A percentile compares a stretch with the other conserved stretches of the same genome.
Evolutionary conservation across 2,113 vertebrate genomes (phyloP).

Genomic region (Tympanuchus pallidicinctus): DNA sequence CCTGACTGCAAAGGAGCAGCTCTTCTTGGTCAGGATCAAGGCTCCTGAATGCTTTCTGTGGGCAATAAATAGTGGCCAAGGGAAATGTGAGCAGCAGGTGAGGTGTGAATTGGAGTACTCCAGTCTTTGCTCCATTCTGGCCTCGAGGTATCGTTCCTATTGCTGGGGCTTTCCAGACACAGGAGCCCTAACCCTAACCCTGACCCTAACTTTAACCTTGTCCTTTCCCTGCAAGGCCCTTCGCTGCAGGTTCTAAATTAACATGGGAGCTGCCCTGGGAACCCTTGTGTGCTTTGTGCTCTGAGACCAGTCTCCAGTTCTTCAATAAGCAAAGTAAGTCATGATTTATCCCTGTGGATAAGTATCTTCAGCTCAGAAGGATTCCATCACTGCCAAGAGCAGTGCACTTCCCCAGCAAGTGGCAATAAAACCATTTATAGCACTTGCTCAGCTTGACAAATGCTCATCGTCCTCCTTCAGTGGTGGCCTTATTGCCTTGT

Average conservation of each 20-base stretch:
- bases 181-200: no score
- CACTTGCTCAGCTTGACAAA: not conserved
- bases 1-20: not conserved
- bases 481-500: not conserved
- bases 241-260: not conserved
- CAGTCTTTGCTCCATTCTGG: not conserved
- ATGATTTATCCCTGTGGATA: constrained; percentile 37
- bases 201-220: no score
- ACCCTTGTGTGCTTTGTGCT: not conserved
- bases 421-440: constrained; percentile 42
- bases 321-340: not conserved
- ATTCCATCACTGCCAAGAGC: not conserved
- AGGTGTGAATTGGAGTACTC: not conserved
- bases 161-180: not conserved
- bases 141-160: rapidly evolving
- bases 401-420: constrained; percentile 9
- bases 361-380: constrained; percentile 13
- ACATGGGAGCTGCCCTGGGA: not conserved
- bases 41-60: not conserved
- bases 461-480: not conserved
- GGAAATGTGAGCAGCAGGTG: not conserved
- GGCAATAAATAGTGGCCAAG: not conserved
- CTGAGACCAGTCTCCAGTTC: not conserved
- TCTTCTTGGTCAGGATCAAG: not conserved
- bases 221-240: not conserved